Base-by-base conservation (phyloP, 2,888 invertebrate species). In the Phalangium opilio region DNA sequence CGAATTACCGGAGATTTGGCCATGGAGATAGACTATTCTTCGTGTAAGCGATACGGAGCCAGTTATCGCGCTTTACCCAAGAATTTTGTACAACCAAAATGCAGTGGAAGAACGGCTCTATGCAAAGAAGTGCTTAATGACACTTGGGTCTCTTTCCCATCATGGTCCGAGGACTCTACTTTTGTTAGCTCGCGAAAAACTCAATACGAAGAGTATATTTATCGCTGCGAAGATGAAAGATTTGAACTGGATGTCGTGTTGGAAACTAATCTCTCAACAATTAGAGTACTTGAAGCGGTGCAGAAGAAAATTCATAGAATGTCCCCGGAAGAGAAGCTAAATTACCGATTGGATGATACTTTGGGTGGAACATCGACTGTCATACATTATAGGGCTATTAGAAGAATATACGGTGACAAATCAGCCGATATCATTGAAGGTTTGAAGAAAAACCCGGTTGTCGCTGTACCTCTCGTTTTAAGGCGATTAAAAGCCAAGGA, bases 111-210 rank as follows among this genome's bases (percentile, higher is more conserved):
- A 46, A 91, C 90, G 12, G 71, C 78, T 44, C 72, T 96, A 1
- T 95, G 95, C 67, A 79, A 80, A 57, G 90, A 95, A 72, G 69
- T 95, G 38, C 72, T 98, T 17, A 98, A 98, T 63, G 93, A 96
- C 63, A 87, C 84, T 1, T 96, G 93, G 91, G 95, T 96, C 1
- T 95, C 95, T 1, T 96, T 96, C 67, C 96, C 98, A 0, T 90
- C 95, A 0, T 98, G 96, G 96, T 91, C 93, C 3, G 98, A 98
- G 66, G 98, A 98, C 63, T 93, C 93, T 1, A 90, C 95, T 0
- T 93, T 91, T 66, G 93, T 96, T 14, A 91, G 93, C 45, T 90
- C 91, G 1, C 77, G 93, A 40, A 99, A 98, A 72, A 96, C 93
- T 0, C 87, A 89, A 62, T 95, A 86, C 62, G 98, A 99, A 64